Percentiles rank a stretch among this genome's conserved stretches.
These are phyloP conservation scores for Brachyopa scutellaris DNA, from an alignment of 2,888 invertebrate species.

Conservation along the genomic window DNA sequence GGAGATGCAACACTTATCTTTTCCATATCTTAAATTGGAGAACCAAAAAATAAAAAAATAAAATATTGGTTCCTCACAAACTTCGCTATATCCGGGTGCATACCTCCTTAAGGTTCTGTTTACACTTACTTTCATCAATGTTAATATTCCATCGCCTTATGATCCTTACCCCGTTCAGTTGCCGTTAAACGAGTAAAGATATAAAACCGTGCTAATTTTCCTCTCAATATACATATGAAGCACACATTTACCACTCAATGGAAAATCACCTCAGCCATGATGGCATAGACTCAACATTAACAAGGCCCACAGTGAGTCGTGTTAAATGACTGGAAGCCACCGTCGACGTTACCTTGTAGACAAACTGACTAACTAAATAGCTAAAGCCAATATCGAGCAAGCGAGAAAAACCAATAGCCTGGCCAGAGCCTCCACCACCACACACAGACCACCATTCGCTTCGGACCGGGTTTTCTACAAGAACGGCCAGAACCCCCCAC, in stretches of 20 bases:
- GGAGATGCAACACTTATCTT: no score
- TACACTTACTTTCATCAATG: no score
- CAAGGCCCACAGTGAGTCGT: conserved; percentile 17
- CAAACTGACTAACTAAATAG: conserved; percentile 22
- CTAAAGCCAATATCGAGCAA: neutral
- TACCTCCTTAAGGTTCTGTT: no score
- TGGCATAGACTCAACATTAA: conserved; percentile 23
- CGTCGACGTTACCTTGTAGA: neutral
- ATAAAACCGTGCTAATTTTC: no score
- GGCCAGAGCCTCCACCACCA: no score
- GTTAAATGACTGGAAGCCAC: conserved; percentile 40
- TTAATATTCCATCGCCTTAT: no score
- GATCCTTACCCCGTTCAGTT: no score
- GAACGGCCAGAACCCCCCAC: conserved; percentile 49
- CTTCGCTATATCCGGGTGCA: no score
- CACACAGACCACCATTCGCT: neutral
- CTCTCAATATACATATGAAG: conserved; percentile 25
- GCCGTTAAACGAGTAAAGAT: no score
- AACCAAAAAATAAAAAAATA: no score
- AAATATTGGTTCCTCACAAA: no score
- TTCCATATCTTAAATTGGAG: no score
- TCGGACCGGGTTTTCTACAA: neutral
- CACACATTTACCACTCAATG: conserved; percentile 23
- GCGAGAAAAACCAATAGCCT: neutral
- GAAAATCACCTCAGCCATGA: neutral